These are phyloP conservation scores for Etia nguti DNA, from an alignment of 2,113 vertebrate genomes.

Conservation along the genomic window DNA sequence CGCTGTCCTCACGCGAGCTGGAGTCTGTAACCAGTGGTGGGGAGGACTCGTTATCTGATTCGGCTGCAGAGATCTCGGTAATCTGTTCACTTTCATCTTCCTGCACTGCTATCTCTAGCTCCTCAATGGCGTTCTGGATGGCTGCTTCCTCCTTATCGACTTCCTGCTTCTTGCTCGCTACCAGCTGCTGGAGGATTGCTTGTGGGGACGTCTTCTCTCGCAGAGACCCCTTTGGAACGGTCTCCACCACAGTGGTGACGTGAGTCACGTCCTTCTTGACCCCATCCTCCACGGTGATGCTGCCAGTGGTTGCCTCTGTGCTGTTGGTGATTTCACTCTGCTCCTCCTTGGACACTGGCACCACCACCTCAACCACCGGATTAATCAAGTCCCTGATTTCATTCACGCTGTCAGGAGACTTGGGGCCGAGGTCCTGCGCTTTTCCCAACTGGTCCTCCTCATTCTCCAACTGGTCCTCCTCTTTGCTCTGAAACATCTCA, in stretches of 20 bases:
- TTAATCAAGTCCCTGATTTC: slow-evolving; percentile 75
- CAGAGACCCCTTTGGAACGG: background rate
- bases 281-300: slow-evolving; percentile 27
- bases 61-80: background rate
- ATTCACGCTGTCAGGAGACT: slow-evolving; percentile 68
- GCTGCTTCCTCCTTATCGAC: background rate
- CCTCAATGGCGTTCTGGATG: slow-evolving; percentile 26
- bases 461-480: background rate
- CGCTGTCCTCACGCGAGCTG: slow-evolving; percentile 21
- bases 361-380: slow-evolving; percentile 53
- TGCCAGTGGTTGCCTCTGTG: background rate
- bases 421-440: background rate
- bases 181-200: slow-evolving; percentile 24
- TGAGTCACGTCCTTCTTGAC: slow-evolving; percentile 18
- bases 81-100: slow-evolving; percentile 17
- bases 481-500: background rate
- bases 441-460: background rate
- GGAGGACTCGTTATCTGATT: slow-evolving; percentile 17
- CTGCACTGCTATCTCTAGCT: slow-evolving; percentile 43
- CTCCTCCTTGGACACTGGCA: background rate
- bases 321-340: slow-evolving; percentile 42
- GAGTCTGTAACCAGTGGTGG: background rate
- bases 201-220: slow-evolving; percentile 2
- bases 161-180: slow-evolving; percentile 9
- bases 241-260: slow-evolving; percentile 23